These are phyloP conservation scores for Ceramica pisi DNA, from an alignment of 2,888 invertebrate genomes.

Conservation along the genomic window DNA sequence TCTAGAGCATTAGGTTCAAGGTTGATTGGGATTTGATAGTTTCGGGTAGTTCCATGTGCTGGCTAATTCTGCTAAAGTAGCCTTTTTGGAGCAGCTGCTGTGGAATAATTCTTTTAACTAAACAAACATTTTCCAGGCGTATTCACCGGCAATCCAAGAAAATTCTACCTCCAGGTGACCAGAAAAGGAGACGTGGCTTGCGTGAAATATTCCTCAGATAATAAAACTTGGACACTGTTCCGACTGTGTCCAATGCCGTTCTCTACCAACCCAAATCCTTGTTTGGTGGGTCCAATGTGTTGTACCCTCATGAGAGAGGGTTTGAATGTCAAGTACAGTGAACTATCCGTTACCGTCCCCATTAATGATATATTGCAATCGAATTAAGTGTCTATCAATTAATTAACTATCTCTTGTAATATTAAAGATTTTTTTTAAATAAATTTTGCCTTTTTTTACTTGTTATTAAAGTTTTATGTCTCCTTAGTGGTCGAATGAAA, in stretches of 20 bases:
- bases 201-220: conserved; percentile 82
- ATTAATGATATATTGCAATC: conserved; percentile 80
- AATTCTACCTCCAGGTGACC: conserved; percentile 81
- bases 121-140: conserved; percentile 73
- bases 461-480: too few relatives aligned
- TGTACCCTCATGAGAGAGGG: conserved; percentile 81
- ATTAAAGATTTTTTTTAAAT: too few relatives aligned
- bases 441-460: too few relatives aligned
- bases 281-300: conserved; percentile 79
- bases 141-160: conserved; percentile 78
- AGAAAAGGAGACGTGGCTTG: conserved; percentile 75
- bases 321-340: conserved; percentile 77
- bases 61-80: too few relatives aligned
- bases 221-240: conserved; percentile 76
- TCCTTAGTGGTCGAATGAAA: too few relatives aligned
- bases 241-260: conserved; percentile 76
- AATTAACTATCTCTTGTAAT: too few relatives aligned
- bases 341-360: conserved; percentile 71
- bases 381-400: conserved; percentile 65
- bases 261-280: conserved; percentile 61
- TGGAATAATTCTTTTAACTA: background rate
- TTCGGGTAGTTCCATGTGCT: too few relatives aligned
- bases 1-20: too few relatives aligned
- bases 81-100: too few relatives aligned
- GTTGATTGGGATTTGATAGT: too few relatives aligned